These are phyloP conservation scores for Nomada ferruginata DNA, from an alignment of 2,888 invertebrate genomes.

Conservation along the genomic window DNA sequence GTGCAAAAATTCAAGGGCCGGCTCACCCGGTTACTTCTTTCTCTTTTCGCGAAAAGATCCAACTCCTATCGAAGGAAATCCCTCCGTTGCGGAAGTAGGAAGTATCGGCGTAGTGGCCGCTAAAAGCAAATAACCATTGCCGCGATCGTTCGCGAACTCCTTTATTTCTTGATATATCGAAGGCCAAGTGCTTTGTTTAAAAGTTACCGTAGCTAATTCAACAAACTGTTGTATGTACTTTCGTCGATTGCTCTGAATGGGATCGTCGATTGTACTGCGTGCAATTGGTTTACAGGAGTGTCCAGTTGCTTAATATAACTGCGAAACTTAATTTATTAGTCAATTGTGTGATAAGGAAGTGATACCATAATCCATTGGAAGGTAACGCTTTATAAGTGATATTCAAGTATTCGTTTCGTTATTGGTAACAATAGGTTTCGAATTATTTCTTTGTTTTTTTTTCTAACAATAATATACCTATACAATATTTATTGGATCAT, in stretches of 20 bases:
- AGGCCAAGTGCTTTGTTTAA: constrained; percentile 1
- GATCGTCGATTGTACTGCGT: neutral
- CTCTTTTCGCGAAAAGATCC: constrained; percentile 24
- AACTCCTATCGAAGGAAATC: constrained; percentile 26
- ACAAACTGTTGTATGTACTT: neutral
- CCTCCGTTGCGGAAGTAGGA: constrained; percentile 21
- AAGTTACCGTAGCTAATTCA: constrained; percentile 13
- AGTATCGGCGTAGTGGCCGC: constrained; percentile 35
- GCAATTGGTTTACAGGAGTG: too few species aligned
- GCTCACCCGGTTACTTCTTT: constrained; percentile 12
- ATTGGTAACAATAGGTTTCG: too few species aligned
- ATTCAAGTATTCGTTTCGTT: too few species aligned
- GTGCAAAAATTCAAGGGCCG: constrained; percentile 38
- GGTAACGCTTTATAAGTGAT: too few species aligned
- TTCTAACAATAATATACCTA: too few species aligned
- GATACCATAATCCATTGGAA: too few species aligned
- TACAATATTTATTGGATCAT: too few species aligned
- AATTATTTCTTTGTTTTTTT: too few species aligned
- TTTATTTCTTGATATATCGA: constrained; percentile 16
- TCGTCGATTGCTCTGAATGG: neutral
- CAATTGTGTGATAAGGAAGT: too few species aligned
- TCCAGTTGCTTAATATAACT: too few species aligned
- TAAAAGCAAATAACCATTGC: constrained; percentile 54
- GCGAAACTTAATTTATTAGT: too few species aligned
- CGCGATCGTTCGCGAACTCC: constrained; percentile 27